These are phyloP conservation scores for Albula glossodonta DNA, from an alignment of 2,113 vertebrate species.

Conservation along the genomic window DNA sequence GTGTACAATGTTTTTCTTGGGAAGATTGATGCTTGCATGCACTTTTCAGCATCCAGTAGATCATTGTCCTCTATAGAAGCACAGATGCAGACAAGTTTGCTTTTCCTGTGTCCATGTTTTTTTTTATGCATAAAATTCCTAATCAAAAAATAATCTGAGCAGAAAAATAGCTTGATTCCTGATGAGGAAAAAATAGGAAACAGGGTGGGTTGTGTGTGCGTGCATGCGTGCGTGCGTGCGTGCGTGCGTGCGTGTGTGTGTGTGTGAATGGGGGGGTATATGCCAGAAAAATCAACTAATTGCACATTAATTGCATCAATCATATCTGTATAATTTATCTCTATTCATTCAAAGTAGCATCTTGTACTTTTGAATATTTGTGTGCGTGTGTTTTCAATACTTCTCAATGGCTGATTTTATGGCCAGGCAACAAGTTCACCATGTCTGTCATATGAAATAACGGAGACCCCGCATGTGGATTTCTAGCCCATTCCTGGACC, in stretches of 20 bases:
- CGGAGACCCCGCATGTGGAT: conserved; percentile 27
- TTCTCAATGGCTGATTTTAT: conserved; percentile 35
- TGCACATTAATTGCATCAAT: conserved; percentile 7
- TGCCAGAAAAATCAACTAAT: conserved; percentile 1
- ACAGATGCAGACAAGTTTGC: neutral
- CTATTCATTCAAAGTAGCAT: neutral
- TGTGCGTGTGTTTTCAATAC: conserved; percentile 23
- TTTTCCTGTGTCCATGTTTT: neutral
- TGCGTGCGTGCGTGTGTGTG: too few relatives aligned
- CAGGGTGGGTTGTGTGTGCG: too few relatives aligned
- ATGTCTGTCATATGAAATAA: neutral
- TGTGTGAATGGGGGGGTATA: neutral
- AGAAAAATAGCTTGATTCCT: neutral
- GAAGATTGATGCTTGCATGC: neutral
- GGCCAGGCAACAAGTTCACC: conserved; percentile 29
- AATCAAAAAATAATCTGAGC: neutral
- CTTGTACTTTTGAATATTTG: conserved; percentile 33
- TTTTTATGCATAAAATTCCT: neutral
- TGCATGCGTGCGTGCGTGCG: too few relatives aligned
- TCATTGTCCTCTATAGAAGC: neutral
- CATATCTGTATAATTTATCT: neutral
- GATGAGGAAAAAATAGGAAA: neutral
- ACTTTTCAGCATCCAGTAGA: neutral
- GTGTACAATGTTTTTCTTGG: neutral
- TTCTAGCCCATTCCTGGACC: conserved; percentile 5